These are phyloP conservation scores for Astropecten irregularis DNA, from an alignment of 53 echinoderm and acorn worm genomes.

Conservation along the genomic window DNA sequence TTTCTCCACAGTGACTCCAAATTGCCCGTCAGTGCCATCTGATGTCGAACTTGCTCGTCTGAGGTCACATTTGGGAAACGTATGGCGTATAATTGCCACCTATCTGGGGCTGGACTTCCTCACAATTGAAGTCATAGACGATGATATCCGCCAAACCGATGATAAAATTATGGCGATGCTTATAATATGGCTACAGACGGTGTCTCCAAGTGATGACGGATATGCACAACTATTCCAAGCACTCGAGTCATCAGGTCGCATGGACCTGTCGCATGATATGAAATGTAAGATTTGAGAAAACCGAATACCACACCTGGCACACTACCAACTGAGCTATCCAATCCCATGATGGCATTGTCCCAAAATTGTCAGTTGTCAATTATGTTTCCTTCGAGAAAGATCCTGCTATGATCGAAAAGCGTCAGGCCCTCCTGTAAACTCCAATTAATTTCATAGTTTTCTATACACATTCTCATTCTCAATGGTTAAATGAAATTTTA, in stretches of 20 bases:
- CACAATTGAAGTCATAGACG: not conserved
- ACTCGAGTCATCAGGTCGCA: constrained; percentile 7
- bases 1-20: not conserved
- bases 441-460: too few relatives aligned
- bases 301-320: too few relatives aligned
- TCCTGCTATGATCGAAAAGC: too few relatives aligned
- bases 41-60: not conserved
- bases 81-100: constrained; percentile 1
- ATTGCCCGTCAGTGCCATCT: not conserved
- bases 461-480: too few relatives aligned
- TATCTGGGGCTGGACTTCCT: not conserved
- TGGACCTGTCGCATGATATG: constrained; percentile 26
- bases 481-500: too few relatives aligned
- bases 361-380: too few relatives aligned
- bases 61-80: not conserved
- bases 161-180: not conserved
- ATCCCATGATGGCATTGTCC: too few relatives aligned
- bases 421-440: too few relatives aligned
- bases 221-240: not conserved
- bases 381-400: too few relatives aligned
- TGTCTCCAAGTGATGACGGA: not conserved
- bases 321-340: too few relatives aligned
- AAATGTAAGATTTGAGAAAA: too few relatives aligned
- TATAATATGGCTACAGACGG: not conserved
- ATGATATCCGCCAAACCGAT: not conserved